phyloP scores from a whole-genome alignment of 2,113 vertebrate genomes.

The Xenopus borealis region DNA sequence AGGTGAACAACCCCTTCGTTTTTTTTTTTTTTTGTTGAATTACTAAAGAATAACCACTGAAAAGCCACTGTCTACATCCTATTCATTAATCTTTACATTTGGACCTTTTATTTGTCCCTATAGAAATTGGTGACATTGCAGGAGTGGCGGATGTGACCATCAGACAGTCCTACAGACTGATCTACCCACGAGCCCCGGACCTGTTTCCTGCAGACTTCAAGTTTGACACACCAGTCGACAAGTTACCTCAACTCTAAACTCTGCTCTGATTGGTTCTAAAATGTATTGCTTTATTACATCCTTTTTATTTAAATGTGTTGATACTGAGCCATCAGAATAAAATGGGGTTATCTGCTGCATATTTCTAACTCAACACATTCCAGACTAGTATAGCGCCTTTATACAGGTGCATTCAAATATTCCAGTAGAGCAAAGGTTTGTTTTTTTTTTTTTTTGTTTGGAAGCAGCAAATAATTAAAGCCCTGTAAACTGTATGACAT shows the following conservation, averaged over 20 bases:
- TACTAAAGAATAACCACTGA: no score
- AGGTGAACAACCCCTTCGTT: no score
- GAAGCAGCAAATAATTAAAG: no score
- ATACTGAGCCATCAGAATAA: constrained; percentile 60
- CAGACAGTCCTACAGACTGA: constrained; percentile 92
- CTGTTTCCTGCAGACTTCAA: constrained; percentile 98
- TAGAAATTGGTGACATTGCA: constrained; percentile 97
- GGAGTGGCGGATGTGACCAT: constrained; percentile 98
- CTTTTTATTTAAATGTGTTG: constrained; percentile 57
- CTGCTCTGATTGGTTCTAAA: constrained; percentile 29
- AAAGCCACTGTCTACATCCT: no score
- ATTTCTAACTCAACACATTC: constrained; percentile 61
- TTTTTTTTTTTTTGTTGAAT: no score
- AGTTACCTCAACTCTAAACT: constrained; percentile 89
- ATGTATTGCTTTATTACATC: constrained; percentile 51
- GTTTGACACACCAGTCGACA: constrained; percentile 97
- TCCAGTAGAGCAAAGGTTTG: constrained; percentile 54
- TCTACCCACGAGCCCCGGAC: constrained; percentile 95
- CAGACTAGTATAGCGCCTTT: constrained; percentile 57
- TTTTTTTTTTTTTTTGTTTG: not conserved
- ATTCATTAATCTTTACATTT: no score
- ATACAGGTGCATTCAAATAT: constrained; percentile 67
- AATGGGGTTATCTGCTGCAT: constrained; percentile 50
- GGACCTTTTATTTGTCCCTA: constrained; percentile 6
- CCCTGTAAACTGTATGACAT: no score